Percentiles rank a stretch among this genome's conserved stretches.
Evolutionary conservation across 2,113 vertebrate genomes (phyloP).

Genomic region (Ariopsis seemanni): DNA sequence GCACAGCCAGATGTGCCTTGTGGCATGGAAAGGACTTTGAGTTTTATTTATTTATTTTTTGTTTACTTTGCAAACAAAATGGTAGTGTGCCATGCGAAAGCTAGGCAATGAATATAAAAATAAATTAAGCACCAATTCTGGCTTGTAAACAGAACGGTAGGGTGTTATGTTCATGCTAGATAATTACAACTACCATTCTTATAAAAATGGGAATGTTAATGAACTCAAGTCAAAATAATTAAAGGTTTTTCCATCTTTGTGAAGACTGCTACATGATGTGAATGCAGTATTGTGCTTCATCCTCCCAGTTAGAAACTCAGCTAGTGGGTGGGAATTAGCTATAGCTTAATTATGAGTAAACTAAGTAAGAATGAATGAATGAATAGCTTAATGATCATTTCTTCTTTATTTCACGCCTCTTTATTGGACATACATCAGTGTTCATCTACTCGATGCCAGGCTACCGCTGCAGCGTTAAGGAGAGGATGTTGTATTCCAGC

Average conservation of each 20-base stretch:
- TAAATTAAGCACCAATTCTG: not conserved
- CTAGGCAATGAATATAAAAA: not conserved
- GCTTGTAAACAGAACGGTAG: not conserved
- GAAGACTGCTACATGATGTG: not conserved
- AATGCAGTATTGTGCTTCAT: not conserved
- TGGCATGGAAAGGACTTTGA: no score
- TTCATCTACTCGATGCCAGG: slow-evolving; percentile 99
- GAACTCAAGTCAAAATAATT: not conserved
- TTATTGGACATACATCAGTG: slow-evolving; percentile 69
- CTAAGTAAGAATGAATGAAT: not conserved
- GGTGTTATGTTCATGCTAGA: no score
- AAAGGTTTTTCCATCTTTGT: not conserved
- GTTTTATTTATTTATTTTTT: no score
- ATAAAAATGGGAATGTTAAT: not conserved
- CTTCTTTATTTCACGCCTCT: not conserved
- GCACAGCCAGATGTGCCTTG: no score
- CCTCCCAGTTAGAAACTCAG: not conserved
- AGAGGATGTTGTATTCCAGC: slow-evolving; percentile 98
- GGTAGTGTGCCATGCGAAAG: not conserved
- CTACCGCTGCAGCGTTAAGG: slow-evolving; percentile 95
- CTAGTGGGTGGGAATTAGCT: not conserved
- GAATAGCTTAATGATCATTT: not conserved
- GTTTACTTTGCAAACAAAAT: not conserved
- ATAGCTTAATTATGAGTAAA: not conserved
- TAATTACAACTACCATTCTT: not conserved